A percentile compares a stretch with the other conserved stretches of the same genome.
Conservation (phyloP, 2,113 vertebrate genomes). For the Cephalopterus ornatus region DNA sequence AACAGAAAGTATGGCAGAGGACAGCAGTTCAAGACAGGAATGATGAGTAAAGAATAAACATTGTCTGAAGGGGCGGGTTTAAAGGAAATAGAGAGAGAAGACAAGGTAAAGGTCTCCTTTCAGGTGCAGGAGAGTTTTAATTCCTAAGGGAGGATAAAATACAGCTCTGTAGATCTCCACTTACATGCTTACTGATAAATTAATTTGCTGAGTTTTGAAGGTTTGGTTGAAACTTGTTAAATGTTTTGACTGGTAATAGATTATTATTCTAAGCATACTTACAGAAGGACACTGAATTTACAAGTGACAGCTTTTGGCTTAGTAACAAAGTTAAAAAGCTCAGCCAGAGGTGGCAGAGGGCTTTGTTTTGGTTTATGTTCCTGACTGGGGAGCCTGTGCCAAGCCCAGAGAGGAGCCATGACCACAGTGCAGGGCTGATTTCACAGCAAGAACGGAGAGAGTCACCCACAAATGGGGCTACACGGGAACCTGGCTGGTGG, state of each 20-base stretch:
- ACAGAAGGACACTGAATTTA: background rate
- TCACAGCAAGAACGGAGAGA: background rate
- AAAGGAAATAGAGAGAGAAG: background rate
- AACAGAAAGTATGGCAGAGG: background rate
- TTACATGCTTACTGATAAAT: background rate
- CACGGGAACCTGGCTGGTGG: background rate
- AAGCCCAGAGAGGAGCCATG: background rate
- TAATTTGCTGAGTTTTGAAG: background rate
- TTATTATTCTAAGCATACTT: background rate
- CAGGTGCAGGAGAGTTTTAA: background rate
- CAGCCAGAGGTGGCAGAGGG: background rate
- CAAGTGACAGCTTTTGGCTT: background rate
- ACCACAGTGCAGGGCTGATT: background rate
- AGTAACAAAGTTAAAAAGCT: background rate
- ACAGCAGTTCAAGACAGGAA: constrained; percentile 9
- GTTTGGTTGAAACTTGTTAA: background rate
- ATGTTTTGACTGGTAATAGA: background rate
- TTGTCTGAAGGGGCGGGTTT: background rate
- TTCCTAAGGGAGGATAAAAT: background rate
- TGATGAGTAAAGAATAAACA: background rate
- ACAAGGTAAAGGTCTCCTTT: background rate
- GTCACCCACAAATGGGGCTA: background rate
- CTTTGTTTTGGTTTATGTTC: background rate
- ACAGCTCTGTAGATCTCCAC: background rate
- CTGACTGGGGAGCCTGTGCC: background rate